These are phyloP conservation scores for Atrichornis clamosus DNA, from an alignment of 2,113 vertebrate genomes.

Conservation along the genomic window DNA sequence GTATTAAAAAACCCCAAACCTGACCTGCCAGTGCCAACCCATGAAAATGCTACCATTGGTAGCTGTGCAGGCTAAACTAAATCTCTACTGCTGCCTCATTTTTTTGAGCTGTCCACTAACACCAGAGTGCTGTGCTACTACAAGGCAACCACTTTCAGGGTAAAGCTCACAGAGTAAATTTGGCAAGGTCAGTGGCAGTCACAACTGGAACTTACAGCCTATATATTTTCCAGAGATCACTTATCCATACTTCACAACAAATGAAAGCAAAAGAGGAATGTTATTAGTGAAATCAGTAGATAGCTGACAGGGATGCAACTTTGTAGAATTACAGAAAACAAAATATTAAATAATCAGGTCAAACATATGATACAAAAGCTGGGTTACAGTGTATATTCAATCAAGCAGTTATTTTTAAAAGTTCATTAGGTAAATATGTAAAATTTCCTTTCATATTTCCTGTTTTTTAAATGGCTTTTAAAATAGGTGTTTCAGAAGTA, in stretches of 20 bases:
- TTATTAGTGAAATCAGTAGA: neutral
- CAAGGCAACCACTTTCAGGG: accelerated
- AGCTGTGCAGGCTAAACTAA: neutral
- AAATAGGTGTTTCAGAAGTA: neutral
- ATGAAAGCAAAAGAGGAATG: neutral
- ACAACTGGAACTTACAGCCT: neutral
- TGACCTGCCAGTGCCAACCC: neutral
- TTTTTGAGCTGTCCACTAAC: neutral
- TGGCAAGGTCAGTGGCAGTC: neutral
- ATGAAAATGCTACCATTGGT: neutral
- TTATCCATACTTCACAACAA: neutral
- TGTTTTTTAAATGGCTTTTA: neutral
- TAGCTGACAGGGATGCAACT: neutral
- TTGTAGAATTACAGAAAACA: neutral
- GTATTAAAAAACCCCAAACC: neutral
- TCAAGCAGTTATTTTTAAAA: neutral
- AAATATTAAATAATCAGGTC: neutral
- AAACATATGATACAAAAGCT: neutral
- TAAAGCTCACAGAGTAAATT: neutral
- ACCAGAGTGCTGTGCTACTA: neutral
- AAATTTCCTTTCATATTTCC: neutral
- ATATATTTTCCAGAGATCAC: neutral
- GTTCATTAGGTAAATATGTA: neutral
- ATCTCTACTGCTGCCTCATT: neutral
- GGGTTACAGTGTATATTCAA: neutral